Percentiles rank a stretch among this genome's conserved stretches.
Evolutionary conservation across 2,113 vertebrate genomes (phyloP).

Genomic region (Entosphenus tridentatus): DNA sequence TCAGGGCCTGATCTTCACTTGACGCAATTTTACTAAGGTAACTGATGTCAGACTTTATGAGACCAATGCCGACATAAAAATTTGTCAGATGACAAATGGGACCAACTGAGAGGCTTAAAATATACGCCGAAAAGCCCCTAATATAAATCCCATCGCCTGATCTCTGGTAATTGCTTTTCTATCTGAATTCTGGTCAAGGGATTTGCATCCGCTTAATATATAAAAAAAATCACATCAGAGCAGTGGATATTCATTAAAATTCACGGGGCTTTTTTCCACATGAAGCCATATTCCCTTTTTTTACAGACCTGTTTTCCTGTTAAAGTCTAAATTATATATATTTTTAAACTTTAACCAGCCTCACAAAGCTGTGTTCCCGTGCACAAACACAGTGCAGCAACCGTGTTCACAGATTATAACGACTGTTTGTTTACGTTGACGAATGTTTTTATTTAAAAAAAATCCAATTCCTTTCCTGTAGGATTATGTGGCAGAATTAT

Average conservation of each 20-base stretch:
- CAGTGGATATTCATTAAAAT: background rate
- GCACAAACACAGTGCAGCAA: too few species aligned
- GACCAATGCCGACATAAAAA: background rate
- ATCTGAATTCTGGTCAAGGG: background rate
- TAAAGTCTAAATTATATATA: too few species aligned
- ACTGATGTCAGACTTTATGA: constrained; percentile 3
- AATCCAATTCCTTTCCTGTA: too few species aligned
- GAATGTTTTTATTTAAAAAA: too few species aligned
- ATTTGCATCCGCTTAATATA: constrained; percentile 3
- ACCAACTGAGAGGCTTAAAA: background rate
- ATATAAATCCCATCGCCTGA: constrained; percentile 1
- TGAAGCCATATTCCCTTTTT: too few species aligned
- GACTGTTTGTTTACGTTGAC: too few species aligned
- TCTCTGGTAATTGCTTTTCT: constrained; percentile 5
- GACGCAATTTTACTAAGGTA: background rate
- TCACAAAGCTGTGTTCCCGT: too few species aligned
- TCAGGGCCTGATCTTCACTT: background rate
- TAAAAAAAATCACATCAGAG: background rate
- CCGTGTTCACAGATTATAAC: too few species aligned
- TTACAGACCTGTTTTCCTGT: too few species aligned
- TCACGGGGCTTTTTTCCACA: too few species aligned
- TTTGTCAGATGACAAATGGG: constrained; percentile 1
- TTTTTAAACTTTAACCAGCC: too few species aligned
- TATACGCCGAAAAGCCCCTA: background rate
- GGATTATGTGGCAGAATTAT: too few species aligned